Conservation (phyloP, 1,140 invertebrate species). For the Pogonomyrmex californicus region DNA sequence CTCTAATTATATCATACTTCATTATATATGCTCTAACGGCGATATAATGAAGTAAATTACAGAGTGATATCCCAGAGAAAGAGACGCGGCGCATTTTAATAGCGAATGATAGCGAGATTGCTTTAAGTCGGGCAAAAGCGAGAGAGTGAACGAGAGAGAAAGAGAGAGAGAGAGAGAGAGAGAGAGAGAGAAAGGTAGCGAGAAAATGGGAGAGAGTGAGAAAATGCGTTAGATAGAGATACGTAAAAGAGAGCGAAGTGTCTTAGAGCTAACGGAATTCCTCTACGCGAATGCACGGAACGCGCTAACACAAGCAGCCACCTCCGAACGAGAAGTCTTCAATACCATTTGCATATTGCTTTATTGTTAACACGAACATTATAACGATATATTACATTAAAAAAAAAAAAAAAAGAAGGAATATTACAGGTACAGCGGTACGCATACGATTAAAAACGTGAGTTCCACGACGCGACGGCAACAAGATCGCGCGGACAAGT, state of each 20-base stretch:
- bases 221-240: slow-evolving; percentile 48
- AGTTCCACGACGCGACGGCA: slow-evolving; percentile 54
- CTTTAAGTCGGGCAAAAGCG: slow-evolving; percentile 40
- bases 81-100: slow-evolving; percentile 62
- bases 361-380: slow-evolving; percentile 77
- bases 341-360: slow-evolving; percentile 79
- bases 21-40: neutral
- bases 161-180: neutral
- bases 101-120: slow-evolving; percentile 53
- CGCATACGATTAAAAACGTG: slow-evolving; percentile 64
- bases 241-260: slow-evolving; percentile 68
- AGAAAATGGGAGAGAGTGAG: slow-evolving; percentile 15
- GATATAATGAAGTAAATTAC: neutral
- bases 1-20: neutral
- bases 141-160: neutral
- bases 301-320: slow-evolving; percentile 67
- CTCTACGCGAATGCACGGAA: slow-evolving; percentile 69
- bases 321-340: slow-evolving; percentile 72
- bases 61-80: neutral
- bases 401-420: slow-evolving; percentile 57
- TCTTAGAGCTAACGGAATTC: slow-evolving; percentile 70
- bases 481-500: slow-evolving; percentile 38
- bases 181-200: too few species aligned
- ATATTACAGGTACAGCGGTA: slow-evolving; percentile 66
- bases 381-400: slow-evolving; percentile 75